Evolutionary conservation across 2,797 vertebrate species (phyloP), one percentile per base, ranked within the genome.

Genomic region (Heterohyrax brucei): DNA sequence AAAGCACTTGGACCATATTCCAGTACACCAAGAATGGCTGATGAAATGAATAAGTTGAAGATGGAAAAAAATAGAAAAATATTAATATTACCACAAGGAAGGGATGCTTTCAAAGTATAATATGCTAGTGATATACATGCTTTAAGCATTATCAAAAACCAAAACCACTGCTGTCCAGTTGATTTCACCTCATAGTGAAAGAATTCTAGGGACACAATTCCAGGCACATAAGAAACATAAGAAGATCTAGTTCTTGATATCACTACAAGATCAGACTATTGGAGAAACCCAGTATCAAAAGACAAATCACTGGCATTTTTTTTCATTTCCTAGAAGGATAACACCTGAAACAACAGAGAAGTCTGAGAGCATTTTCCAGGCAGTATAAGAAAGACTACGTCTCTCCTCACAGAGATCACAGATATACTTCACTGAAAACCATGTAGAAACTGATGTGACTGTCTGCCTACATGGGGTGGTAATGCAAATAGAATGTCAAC

Each of bases 61-160:
- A 77, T 91, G 21, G 76, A n/a, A 94, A 94, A 94, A 93, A 13
- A 33, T 76, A 7, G 5, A 79, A 79, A 92, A 87, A 79, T 3
- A 59, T 5, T 76, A n/a, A 2, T 83, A 7, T 78, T 83, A 78
- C 18, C 64, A 56, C 19, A 82, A 76, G 12, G 33, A 91, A 88
- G 18, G 46, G 39, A 70, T 21, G 62, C 9, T 30, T 95, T 88
- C 16, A 72, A 53, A 56, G 18, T 85, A 61, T 62, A 80, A 44
- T 28, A 44, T 75, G 59, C 26, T 46, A 91, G 48, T 39, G 48
- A 80, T 84, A 76, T 30, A 39, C 12, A n/a, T 33, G 72, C 30
- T 7, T 80, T 46, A 89, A 78, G 39, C 28, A 64, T 56, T 56
- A 56, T 56, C 1, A 56, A 56, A 56, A 56, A 56, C 10, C 53